Evolutionary conservation across 2,797 vertebrate genomes (phyloP).

Genomic region (Brachyrhaphis roseni): DNA sequence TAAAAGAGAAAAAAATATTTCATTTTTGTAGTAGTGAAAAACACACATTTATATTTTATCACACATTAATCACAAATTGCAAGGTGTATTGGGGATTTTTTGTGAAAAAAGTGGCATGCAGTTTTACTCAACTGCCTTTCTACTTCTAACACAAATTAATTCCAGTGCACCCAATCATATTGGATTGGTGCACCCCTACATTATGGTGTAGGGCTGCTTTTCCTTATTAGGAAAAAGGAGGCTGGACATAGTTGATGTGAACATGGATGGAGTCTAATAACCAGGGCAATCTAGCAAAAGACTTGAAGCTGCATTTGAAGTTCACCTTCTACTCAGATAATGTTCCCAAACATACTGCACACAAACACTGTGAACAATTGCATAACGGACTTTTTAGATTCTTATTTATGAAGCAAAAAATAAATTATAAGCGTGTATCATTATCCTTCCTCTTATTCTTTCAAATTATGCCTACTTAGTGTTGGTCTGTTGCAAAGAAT

Average conservation of each 20-base stretch:
- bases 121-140: background rate
- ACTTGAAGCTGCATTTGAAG: background rate
- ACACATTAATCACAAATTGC: background rate
- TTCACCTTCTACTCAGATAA: background rate
- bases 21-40: background rate
- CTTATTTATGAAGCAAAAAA: background rate
- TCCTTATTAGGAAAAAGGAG: background rate
- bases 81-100: background rate
- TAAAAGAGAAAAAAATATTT: constrained; percentile 14
- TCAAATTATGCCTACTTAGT: background rate
- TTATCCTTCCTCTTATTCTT: background rate
- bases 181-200: background rate
- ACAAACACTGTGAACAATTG: background rate
- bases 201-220: background rate
- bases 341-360: background rate
- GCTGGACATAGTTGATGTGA: background rate
- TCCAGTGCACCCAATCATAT: background rate
- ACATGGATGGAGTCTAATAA: background rate
- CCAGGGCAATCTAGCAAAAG: background rate
- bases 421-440: background rate
- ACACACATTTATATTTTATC: background rate
- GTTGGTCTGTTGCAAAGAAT: background rate
- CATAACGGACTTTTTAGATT: background rate
- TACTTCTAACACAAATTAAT: background rate
- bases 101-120: background rate